These are phyloP conservation scores for Agonum fuliginosum DNA, from an alignment of 2,888 invertebrate species.

Conservation along the genomic window DNA sequence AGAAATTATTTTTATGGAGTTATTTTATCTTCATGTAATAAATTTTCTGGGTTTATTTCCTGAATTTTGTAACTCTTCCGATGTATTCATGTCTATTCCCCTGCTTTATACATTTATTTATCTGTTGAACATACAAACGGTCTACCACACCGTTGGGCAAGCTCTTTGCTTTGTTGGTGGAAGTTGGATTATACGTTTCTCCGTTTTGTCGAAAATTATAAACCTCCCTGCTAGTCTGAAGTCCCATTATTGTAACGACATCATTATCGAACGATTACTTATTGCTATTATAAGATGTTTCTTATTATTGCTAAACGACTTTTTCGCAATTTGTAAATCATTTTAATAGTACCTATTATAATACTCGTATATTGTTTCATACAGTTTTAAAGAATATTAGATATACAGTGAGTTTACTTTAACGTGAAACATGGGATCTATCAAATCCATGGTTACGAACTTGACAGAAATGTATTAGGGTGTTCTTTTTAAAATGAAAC, in stretches of 20 bases:
- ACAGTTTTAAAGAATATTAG: too few relatives aligned
- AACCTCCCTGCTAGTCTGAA: not conserved
- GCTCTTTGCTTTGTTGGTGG: not conserved
- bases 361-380: too few relatives aligned
- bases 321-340: conserved; percentile 15
- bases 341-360: not conserved
- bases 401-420: too few relatives aligned
- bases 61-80: conserved; percentile 16
- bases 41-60: conserved; percentile 37
- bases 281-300: conserved; percentile 19
- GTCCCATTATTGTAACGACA: conserved; percentile 6
- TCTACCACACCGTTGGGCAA: not conserved
- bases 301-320: conserved; percentile 2
- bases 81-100: conserved; percentile 13
- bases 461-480: too few relatives aligned
- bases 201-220: not conserved
- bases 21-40: conserved; percentile 24
- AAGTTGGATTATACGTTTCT: too few relatives aligned
- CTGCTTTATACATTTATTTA: conserved; percentile 38
- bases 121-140: conserved; percentile 16
- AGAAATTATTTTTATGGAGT: conserved; percentile 20
- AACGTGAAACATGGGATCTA: too few relatives aligned
- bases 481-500: too few relatives aligned
- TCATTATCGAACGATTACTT: conserved; percentile 30
- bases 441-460: too few relatives aligned